Percentiles rank a stretch among this genome's conserved stretches.
phyloP scores from a whole-genome alignment of 2,113 vertebrate species.

The Pangasianodon hypophthalmus region DNA sequence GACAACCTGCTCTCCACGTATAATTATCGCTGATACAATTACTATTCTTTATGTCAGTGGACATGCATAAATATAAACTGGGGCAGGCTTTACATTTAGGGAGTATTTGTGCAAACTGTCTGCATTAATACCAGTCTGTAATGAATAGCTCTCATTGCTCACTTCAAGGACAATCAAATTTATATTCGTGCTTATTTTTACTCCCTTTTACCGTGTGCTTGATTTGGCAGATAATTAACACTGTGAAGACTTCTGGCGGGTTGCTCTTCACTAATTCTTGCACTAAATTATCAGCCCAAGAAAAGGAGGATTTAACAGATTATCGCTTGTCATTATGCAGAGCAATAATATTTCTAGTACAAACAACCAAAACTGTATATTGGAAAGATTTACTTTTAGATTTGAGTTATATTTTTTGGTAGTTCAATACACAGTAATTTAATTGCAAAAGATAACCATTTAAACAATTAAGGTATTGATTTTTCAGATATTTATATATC shows the following conservation, averaged over 20 bases:
- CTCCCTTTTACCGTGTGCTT: conserved; percentile 58
- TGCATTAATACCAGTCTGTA: conserved; percentile 66
- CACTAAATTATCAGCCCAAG: conserved; percentile 48
- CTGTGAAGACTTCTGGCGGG: conserved; percentile 68
- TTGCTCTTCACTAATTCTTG: conserved; percentile 63
- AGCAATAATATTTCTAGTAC: conserved; percentile 29
- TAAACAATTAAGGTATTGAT: neutral
- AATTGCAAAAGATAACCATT: neutral
- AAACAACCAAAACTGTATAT: neutral
- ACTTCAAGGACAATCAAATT: conserved; percentile 70
- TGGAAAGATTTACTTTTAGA: conserved; percentile 1
- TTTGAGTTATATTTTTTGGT: neutral
- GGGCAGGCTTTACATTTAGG: conserved; percentile 54
- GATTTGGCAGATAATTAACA: conserved; percentile 67
- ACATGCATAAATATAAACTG: conserved; percentile 67
- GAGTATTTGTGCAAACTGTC: conserved; percentile 68
- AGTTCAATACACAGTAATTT: neutral
- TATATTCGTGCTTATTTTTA: conserved; percentile 64
- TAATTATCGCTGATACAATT: conserved; percentile 76
- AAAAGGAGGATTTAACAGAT: conserved; percentile 51
- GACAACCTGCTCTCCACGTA: conserved; percentile 68
- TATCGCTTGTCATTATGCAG: conserved; percentile 41
- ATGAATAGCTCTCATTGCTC: conserved; percentile 67
- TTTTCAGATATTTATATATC: neutral
- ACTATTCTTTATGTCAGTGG: conserved; percentile 66